These are phyloP conservation scores for Thripadectes ignobilis DNA, from an alignment of 2,797 vertebrate species.

Conservation along the genomic window DNA sequence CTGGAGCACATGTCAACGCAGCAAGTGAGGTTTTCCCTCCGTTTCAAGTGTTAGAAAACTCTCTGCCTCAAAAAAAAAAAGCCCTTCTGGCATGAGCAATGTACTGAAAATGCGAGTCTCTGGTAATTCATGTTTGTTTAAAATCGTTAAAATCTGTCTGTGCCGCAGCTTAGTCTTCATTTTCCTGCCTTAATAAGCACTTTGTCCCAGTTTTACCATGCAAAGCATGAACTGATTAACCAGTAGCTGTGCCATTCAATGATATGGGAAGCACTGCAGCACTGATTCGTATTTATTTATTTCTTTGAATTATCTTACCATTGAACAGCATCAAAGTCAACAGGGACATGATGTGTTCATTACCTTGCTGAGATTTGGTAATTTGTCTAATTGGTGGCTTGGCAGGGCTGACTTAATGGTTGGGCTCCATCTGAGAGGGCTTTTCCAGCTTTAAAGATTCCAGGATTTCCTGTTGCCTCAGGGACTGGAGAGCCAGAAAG, in stretches of 20 bases:
- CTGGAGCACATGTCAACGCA: neutral
- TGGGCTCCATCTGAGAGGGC: neutral
- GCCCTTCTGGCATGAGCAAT: neutral
- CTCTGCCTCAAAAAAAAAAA: neutral
- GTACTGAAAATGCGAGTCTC: neutral
- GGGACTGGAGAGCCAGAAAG: neutral
- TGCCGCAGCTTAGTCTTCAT: neutral
- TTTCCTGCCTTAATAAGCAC: neutral
- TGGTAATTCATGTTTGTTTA: neutral
- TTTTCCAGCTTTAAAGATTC: neutral
- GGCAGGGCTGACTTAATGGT: neutral
- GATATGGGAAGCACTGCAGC: neutral
- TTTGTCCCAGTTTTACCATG: neutral
- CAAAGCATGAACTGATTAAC: neutral
- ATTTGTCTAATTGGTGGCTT: no score
- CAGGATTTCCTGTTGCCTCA: neutral
- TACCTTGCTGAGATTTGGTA: neutral
- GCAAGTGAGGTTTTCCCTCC: neutral
- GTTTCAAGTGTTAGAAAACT: neutral
- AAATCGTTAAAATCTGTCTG: neutral
- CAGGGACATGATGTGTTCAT: accelerated
- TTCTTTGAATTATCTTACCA: accelerated
- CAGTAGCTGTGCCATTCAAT: neutral
- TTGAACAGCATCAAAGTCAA: neutral
- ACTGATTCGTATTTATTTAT: neutral